These are phyloP conservation scores for Pomacea maculata DNA, from an alignment of 1,140 invertebrate genomes.

Conservation along the genomic window DNA sequence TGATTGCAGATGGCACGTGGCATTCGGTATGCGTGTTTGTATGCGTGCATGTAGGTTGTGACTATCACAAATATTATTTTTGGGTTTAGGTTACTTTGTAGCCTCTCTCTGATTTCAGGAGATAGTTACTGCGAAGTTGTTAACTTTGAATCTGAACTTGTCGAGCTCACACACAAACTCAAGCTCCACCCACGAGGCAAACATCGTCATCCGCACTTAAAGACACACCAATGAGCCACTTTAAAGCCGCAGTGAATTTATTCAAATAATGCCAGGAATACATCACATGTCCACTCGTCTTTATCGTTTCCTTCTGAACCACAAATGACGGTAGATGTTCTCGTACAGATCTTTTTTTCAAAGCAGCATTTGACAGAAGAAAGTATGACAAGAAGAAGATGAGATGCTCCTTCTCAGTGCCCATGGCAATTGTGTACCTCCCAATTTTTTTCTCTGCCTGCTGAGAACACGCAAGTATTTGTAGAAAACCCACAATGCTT, in stretches of 20 bases:
- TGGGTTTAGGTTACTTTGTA: no score
- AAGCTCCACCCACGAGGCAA: background rate
- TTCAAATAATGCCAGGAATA: conserved; percentile 18
- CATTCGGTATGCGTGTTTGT: background rate
- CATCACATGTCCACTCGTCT: conserved; percentile 5
- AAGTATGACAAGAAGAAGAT: conserved; percentile 4
- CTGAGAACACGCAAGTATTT: background rate
- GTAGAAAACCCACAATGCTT: conserved; percentile 1
- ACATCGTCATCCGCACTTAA: background rate
- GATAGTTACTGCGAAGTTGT: background rate
- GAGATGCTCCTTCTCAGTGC: background rate
- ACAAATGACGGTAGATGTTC: background rate
- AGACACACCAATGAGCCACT: background rate
- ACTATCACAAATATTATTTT: background rate
- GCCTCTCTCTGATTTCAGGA: no score
- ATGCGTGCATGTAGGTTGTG: background rate
- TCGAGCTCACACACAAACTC: background rate
- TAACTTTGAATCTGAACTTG: no score
- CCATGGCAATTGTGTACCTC: background rate
- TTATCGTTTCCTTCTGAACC: background rate
- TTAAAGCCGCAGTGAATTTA: conserved; percentile 23
- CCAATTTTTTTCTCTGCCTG: background rate
- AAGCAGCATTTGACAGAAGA: background rate
- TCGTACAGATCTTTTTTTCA: background rate
- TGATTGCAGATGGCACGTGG: no score